Conservation (phyloP, 2,888 invertebrate species). For the Chrysina gloriosa region DNA sequence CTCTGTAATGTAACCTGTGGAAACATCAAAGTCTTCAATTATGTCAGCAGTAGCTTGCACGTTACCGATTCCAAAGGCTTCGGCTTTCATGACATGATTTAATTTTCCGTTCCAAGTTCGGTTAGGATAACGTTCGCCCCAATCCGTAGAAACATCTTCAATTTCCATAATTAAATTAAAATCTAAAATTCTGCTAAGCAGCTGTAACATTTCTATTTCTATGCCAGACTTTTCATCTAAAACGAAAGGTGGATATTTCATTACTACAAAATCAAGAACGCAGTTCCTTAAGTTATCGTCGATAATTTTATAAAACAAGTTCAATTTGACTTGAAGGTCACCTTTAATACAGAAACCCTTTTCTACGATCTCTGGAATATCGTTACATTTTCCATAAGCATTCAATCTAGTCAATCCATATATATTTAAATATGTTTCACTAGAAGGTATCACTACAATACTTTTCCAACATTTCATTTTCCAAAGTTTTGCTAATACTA, state of each 20-base stretch:
- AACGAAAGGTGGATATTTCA: constrained; percentile 53
- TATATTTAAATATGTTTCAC: constrained; percentile 41
- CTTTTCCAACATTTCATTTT: constrained; percentile 43
- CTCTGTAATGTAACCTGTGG: constrained; percentile 69
- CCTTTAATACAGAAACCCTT: constrained; percentile 46
- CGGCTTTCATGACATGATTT: constrained; percentile 60
- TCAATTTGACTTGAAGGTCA: too few relatives aligned
- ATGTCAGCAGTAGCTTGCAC: constrained; percentile 72
- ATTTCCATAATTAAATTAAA: constrained; percentile 55
- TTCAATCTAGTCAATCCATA: constrained; percentile 44
- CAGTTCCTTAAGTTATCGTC: constrained; percentile 47
- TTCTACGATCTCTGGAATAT: constrained; percentile 29
- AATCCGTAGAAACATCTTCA: constrained; percentile 61
- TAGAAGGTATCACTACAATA: constrained; percentile 43
- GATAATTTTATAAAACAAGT: constrained; percentile 34
- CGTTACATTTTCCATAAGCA: constrained; percentile 40
- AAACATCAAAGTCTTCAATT: constrained; percentile 69
- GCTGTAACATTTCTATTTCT: constrained; percentile 50
- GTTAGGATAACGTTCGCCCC: constrained; percentile 65
- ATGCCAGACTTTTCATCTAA: constrained; percentile 49
- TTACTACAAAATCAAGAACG: constrained; percentile 46
- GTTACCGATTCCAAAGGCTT: constrained; percentile 70
- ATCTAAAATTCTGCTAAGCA: constrained; percentile 48
- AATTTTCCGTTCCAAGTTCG: constrained; percentile 69
- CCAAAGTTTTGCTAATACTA: constrained; percentile 44